Percentiles rank a stretch among this genome's conserved stretches.
Evolutionary conservation across 2,888 invertebrate species (phyloP).

Genomic region (Schizaphis graminum): DNA sequence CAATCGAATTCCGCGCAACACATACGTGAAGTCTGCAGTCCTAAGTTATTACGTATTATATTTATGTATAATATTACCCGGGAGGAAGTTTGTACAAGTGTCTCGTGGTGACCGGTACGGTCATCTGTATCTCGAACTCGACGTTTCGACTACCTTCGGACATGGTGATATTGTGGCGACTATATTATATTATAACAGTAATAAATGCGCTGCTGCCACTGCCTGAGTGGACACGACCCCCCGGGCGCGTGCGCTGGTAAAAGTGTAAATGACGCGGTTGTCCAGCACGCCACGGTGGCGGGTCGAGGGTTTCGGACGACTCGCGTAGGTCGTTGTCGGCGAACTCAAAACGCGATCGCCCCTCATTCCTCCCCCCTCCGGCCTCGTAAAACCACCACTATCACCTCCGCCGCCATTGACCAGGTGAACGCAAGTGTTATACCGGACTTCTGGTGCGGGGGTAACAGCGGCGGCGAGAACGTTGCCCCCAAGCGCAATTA

Average conservation of each 20-base stretch:
- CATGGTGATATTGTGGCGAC: conserved; percentile 54
- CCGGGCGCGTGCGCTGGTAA: not conserved
- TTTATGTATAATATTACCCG: conserved; percentile 28
- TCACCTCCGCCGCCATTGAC: not conserved
- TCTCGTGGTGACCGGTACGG: conserved; percentile 66
- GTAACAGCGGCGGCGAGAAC: not conserved
- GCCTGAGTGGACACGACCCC: conserved; percentile 4
- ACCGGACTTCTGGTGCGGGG: not conserved
- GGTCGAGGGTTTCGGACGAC: conserved; percentile 20
- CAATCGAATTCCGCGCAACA: not conserved
- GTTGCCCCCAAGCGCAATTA: not conserved
- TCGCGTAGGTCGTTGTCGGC: conserved; percentile 36
- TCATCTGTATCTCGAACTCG: conserved; percentile 67
- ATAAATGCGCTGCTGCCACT: not conserved
- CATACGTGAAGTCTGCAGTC: not conserved
- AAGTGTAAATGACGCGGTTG: not conserved
- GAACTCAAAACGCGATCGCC: conserved; percentile 16
- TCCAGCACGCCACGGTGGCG: not conserved
- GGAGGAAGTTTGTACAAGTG: conserved; percentile 63
- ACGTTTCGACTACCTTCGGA: conserved; percentile 61
- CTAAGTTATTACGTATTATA: not conserved
- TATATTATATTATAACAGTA: not conserved
- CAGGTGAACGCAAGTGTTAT: not conserved
- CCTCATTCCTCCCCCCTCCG: too few relatives aligned
- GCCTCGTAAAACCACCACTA: too few relatives aligned